A percentile compares a stretch with the other conserved stretches of the same genome.
These are phyloP conservation scores for Dendrophyllia cribrosa DNA, from an alignment of 64 coral and sea anemone species.

Conservation along the genomic window DNA sequence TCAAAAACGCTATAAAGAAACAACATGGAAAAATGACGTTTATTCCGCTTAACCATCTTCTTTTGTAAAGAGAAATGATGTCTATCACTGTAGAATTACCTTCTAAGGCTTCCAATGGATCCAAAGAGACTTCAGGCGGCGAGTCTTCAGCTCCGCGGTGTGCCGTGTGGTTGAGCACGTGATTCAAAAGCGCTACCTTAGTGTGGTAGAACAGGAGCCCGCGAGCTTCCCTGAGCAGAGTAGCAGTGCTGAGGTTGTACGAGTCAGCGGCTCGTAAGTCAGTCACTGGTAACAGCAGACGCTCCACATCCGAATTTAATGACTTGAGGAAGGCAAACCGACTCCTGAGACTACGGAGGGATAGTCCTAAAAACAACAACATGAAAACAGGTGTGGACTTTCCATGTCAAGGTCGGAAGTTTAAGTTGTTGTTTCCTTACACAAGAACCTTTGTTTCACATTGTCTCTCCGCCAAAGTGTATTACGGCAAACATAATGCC, in stretches of 20 bases:
- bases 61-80: background rate
- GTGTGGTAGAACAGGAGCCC: slow-evolving; percentile 93
- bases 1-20: too few species aligned
- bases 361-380: slow-evolving; percentile 31
- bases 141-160: slow-evolving; percentile 71
- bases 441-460: too few species aligned
- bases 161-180: slow-evolving; percentile 84
- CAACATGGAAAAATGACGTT: too few species aligned
- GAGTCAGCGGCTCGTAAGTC: slow-evolving; percentile 77
- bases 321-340: slow-evolving; percentile 93
- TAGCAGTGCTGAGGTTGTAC: slow-evolving; percentile 79
- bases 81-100: slow-evolving; percentile 38
- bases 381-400: background rate
- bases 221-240: slow-evolving; percentile 71
- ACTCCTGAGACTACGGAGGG: slow-evolving; percentile 76
- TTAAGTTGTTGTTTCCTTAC: too few species aligned
- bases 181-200: slow-evolving; percentile 88
- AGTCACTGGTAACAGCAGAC: slow-evolving; percentile 78
- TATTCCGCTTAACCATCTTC: background rate
- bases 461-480: too few species aligned
- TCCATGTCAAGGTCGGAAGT: too few species aligned
- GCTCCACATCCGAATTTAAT: slow-evolving; percentile 86
- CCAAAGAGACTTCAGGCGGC: slow-evolving; percentile 97
- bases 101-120: slow-evolving; percentile 92
- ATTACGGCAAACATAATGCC: too few species aligned